Conservation (phyloP, 2,888 invertebrate genomes). For the Agrotis exclamationis region DNA sequence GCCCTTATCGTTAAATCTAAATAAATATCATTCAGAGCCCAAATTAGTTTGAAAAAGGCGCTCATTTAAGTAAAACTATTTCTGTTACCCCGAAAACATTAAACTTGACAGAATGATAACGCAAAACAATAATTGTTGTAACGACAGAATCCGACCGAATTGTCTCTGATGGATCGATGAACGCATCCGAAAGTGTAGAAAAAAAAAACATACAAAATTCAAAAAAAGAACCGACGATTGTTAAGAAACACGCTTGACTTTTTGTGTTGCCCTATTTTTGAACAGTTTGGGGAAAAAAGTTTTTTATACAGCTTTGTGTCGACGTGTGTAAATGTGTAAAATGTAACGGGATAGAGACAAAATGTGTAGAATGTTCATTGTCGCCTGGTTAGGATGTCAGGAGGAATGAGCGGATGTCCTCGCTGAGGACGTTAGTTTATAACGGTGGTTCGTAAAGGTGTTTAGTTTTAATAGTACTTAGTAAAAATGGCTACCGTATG, state of each 20-base stretch:
- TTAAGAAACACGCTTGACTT: conserved; percentile 72
- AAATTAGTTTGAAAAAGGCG: conserved; percentile 69
- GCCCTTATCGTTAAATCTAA: conserved; percentile 56
- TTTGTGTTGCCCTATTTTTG: conserved; percentile 74
- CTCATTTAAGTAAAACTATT: conserved; percentile 72
- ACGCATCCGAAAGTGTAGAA: conserved; percentile 68
- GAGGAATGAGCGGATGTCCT: conserved; percentile 56
- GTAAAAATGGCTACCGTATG: neutral
- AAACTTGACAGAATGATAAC: conserved; percentile 85
- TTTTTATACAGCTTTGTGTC: conserved; percentile 54
- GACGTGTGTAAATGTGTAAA: conserved; percentile 58
- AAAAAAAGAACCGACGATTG: conserved; percentile 82
- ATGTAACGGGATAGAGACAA: conserved; percentile 56
- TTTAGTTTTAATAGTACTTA: neutral
- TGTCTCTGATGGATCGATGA: conserved; percentile 79
- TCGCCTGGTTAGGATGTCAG: conserved; percentile 50
- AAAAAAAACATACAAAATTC: conserved; percentile 65
- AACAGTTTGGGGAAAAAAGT: conserved; percentile 54
- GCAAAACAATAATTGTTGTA: conserved; percentile 85
- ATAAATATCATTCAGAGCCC: conserved; percentile 61
- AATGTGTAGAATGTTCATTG: conserved; percentile 56
- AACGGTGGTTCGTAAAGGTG: conserved; percentile 15
- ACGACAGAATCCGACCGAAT: conserved; percentile 85
- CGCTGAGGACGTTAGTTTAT: conserved; percentile 31
- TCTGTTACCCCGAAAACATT: conserved; percentile 59